A percentile compares a stretch with the other conserved stretches of the same genome.
Evolutionary conservation across 2,888 invertebrate genomes (phyloP).

Genomic region (Synanthedon myopaeformis): DNA sequence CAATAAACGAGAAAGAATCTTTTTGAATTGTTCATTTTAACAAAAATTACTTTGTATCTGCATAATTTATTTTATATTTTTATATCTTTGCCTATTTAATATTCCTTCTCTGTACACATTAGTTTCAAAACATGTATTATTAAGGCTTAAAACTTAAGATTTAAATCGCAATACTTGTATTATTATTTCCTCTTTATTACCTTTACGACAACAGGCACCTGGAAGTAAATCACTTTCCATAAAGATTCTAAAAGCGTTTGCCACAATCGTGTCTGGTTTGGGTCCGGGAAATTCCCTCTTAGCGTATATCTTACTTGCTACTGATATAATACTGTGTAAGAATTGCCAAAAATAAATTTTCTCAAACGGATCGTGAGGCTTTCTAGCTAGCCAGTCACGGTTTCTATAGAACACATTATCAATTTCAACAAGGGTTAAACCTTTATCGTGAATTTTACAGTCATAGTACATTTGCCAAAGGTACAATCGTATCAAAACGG

Average conservation of each 20-base stretch:
- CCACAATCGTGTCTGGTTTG: constrained; percentile 57
- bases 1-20: no score
- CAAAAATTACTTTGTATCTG: no score
- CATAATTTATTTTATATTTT: no score
- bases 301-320: constrained; percentile 58
- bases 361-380: constrained; percentile 69
- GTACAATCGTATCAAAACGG: constrained; percentile 62
- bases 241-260: constrained; percentile 63
- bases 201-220: constrained; percentile 41
- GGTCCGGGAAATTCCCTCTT: constrained; percentile 34
- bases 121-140: no score
- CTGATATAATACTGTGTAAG: constrained; percentile 63
- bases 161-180: no score
- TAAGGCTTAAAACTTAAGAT: no score
- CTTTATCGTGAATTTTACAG: constrained; percentile 58
- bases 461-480: constrained; percentile 74
- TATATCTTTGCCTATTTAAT: no score
- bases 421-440: constrained; percentile 60
- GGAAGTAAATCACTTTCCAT: constrained; percentile 60
- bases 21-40: no score
- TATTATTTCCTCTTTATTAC: constrained; percentile 19
- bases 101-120: no score
- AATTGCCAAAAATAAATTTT: constrained; percentile 74
- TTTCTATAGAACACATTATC: constrained; percentile 61
- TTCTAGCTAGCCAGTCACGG: constrained; percentile 50